Percentiles rank a stretch among this genome's conserved stretches.
These are phyloP conservation scores for Rachycentron canadum DNA, from an alignment of 2,797 vertebrate species.

Conservation along the genomic window DNA sequence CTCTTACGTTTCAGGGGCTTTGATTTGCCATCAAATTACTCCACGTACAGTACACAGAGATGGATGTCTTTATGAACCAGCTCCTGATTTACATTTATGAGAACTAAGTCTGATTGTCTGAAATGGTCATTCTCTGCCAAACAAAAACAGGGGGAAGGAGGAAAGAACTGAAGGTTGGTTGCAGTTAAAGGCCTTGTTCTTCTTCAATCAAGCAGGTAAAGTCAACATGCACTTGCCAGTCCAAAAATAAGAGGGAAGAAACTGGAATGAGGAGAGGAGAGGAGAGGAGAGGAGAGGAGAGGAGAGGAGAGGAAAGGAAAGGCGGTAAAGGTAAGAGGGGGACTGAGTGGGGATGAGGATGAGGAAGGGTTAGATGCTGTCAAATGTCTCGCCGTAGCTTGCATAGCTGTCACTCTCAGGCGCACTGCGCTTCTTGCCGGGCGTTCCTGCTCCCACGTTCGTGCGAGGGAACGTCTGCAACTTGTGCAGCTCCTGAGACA, in stretches of 20 bases:
- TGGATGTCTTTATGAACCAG: slow-evolving; percentile 39
- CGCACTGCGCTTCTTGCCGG: slow-evolving; percentile 91
- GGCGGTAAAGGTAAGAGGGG: slow-evolving; percentile 17
- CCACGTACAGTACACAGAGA: slow-evolving; percentile 64
- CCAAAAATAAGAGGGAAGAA: slow-evolving; percentile 39
- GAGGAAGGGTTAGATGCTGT: slow-evolving; percentile 80
- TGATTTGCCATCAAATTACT: slow-evolving; percentile 58
- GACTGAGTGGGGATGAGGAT: slow-evolving; percentile 2
- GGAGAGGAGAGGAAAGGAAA: slow-evolving; percentile 7
- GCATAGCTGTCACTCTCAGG: slow-evolving; percentile 86
- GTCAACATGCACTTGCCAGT: slow-evolving; percentile 86
- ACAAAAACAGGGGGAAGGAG: slow-evolving; percentile 25
- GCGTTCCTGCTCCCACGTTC: slow-evolving; percentile 91
- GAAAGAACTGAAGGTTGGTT: slow-evolving; percentile 57
- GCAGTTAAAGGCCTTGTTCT: slow-evolving; percentile 66
- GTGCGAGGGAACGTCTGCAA: slow-evolving; percentile 92
- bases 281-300: background rate
- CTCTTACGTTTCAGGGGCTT: slow-evolving; percentile 68
- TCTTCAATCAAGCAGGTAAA: slow-evolving; percentile 81
- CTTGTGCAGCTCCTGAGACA: slow-evolving; percentile 94
- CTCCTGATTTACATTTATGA: slow-evolving; percentile 53
- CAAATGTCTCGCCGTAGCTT: slow-evolving; percentile 86
- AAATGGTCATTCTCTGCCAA: slow-evolving; percentile 79
- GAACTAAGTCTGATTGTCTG: slow-evolving; percentile 71
- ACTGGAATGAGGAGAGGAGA: slow-evolving; percentile 23